Base-by-base conservation (phyloP, 1,140 invertebrate genomes). In the Dinothrombium tinctorium region DNA sequence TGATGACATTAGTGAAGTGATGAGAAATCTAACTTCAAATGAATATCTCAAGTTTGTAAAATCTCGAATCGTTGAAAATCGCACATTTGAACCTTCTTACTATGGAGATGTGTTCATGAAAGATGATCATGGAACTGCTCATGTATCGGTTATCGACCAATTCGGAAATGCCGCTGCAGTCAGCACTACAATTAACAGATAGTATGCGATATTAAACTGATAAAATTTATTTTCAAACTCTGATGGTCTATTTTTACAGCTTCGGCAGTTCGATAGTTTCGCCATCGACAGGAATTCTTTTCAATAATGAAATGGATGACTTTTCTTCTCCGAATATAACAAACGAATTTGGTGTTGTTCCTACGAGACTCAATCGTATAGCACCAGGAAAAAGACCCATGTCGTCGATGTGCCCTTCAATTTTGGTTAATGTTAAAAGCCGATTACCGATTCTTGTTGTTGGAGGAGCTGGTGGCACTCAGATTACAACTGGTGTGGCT, bases 231-330 rank as follows among this genome's bases (percentile, higher is more conserved):
- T n/a, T n/a, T n/a, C n/a, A n/a, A n/a, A n/a, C n/a, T n/a, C n/a
- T n/a, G 2, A 9, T 4, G 11, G 37, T 40, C 14, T 4, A 14
- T 17, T 47, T n/a, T 51, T 45, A 24, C 38, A 65, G 62, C 38
- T 65, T 63, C 55, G 62, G 61, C 2, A 56, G 55, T n/a, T 46
- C 52, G 25, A 46, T 59, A 5, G 40, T 54, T 5, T 64, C 64
- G 5, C 47, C 67, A 20, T 68, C 67, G 37, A 90, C 87, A 0
- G 90, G 89, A 24, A 84, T 98, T 32, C 60, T 95, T 3, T 69
- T 87, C 49, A 98, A 96, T 60, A 74, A 79, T 54, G 74, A 73
- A 36, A 94, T 96, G 84, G 82, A 94, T 56, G 89, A 96, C 56
- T 96, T 98, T 59, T 76, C 80, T 0, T 67, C 73, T 2, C 72